These are phyloP conservation scores for Nomada lathburiana DNA, from an alignment of 2,888 invertebrate genomes.

Conservation along the genomic window DNA sequence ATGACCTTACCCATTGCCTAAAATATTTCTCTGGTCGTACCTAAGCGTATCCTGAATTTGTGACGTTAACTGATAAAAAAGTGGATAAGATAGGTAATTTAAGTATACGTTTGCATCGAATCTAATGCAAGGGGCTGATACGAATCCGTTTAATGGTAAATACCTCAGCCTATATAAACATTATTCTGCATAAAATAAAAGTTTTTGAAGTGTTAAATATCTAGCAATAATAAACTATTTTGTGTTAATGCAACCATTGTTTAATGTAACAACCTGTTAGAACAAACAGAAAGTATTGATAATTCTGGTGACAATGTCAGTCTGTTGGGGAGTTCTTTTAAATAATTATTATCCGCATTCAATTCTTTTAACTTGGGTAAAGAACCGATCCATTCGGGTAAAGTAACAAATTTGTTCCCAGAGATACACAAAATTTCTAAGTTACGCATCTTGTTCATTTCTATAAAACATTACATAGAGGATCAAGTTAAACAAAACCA, in stretches of 20 bases:
- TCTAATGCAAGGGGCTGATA: slow-evolving; percentile 75
- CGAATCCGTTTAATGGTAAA: slow-evolving; percentile 79
- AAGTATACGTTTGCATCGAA: slow-evolving; percentile 76
- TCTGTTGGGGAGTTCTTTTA: slow-evolving; percentile 80
- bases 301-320: slow-evolving; percentile 75
- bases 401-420: slow-evolving; percentile 74
- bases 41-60: slow-evolving; percentile 46
- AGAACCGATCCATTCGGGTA: slow-evolving; percentile 81
- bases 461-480: slow-evolving; percentile 58
- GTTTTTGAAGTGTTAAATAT: slow-evolving; percentile 27
- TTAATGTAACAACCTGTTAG: slow-evolving; percentile 76
- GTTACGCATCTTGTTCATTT: slow-evolving; percentile 72
- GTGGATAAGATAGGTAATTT: slow-evolving; percentile 80
- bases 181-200: slow-evolving; percentile 34
- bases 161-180: slow-evolving; percentile 73
- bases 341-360: slow-evolving; percentile 75
- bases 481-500: background rate
- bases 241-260: slow-evolving; percentile 3
- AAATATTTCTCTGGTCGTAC: slow-evolving; percentile 55
- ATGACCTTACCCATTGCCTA: slow-evolving; percentile 71
- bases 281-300: slow-evolving; percentile 76
- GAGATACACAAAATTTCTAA: slow-evolving; percentile 76
- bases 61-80: slow-evolving; percentile 75
- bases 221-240: slow-evolving; percentile 22
- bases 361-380: slow-evolving; percentile 76